Evolutionary conservation across 2,888 invertebrate genomes (phyloP), one percentile per base, ranked within the genome.

Genomic region (Drosophila anomalata): DNA sequence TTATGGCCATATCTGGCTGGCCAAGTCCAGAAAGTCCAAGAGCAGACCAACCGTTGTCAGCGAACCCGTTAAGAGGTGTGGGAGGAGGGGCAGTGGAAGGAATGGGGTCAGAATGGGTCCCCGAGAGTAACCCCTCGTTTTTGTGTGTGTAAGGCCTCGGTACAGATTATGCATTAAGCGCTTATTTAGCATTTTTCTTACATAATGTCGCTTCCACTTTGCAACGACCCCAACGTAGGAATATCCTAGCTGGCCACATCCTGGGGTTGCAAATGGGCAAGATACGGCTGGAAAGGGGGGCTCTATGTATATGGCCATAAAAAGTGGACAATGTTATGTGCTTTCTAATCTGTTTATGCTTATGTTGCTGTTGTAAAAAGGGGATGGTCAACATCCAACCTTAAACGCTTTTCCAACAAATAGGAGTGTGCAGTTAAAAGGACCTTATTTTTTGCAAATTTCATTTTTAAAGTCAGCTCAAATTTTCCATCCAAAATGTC

Each of bases 151-250:
- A 57, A 54, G 69, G 66, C 79, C 76, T 81, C 68, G 68, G 65
- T 65, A 67, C 86, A 86, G 83, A 86, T 89, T 85, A 87, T 87
- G 89, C 85, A 88, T 87, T 88, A 79, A 84, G 85, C 87, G 89
- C 83, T 87, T 89, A 87, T 87, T 87, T 88, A 82, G 82, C 89
- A 87, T 87, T 82, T 87, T 87, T 78, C 78, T 78, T 76, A 69
- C 67, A 83, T 80, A 78, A 76, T 65, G 75, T 80, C 75, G 57
- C 66, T 68, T 51, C 57, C 73, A 88, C 74, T 86, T 79, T 73
- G 68, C 78, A 63, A 65, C 67, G 73, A 68, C 68, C 66, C 63
- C 36, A 59, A 42, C 36, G 22, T 46, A 31, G 36, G 36, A n/a
- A 36, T n/a, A 41, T 51, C 36, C 14, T 14, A 7, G 36, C 36